Evolutionary conservation across 2,888 invertebrate genomes (phyloP), one percentile per base, ranked within the genome.

Genomic region (Scaptomyza tumidula): DNA sequence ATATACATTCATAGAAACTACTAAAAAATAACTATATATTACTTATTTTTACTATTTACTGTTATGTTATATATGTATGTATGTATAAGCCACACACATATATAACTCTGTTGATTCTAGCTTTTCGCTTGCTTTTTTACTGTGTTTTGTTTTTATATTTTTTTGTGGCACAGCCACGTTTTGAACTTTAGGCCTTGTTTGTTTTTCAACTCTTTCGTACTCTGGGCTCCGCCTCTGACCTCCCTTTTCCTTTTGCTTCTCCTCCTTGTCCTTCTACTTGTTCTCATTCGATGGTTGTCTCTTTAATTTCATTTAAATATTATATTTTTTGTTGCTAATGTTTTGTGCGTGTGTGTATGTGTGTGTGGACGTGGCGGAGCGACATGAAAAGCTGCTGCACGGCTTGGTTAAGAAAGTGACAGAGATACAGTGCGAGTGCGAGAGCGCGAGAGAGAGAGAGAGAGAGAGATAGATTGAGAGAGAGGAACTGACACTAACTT

Each of bases 101-200:
- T 65, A 54, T 73, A 71, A 19, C 50, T 59, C 44, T 46, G 52
- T 56, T 70, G 76, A 75, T 75, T 50, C 76, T 19, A 49, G 27
- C 19, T 48, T 45, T 46, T 7, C 37, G 19, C 50, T 52, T 46
- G 45, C 45, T 27, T 14, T 39, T 37, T n/a, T 37, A 62, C 59
- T 52, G 13, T 57, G 14, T 55, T 37, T 45, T 62, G 24, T 50
- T 46, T 59, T 37, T 68, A 58, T 48, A n/a, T 76, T 2, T 70
- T 76, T 66, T 50, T 52, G 85, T 86, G 85, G 85, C 85, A 80
- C 86, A 85, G 85, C 85, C 85, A 88, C 85, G 53, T 75, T 84
- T 84, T 88, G 88, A 86, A 88, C 88, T 84, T 80, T 74, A 82
- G 84, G 88, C 88, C 84, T 86, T 79, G 62, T 37, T n/a, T 75